Evolutionary conservation across 2,888 invertebrate species (phyloP), one percentile per base, ranked within the genome.

Genomic region (Macropis europaea): DNA sequence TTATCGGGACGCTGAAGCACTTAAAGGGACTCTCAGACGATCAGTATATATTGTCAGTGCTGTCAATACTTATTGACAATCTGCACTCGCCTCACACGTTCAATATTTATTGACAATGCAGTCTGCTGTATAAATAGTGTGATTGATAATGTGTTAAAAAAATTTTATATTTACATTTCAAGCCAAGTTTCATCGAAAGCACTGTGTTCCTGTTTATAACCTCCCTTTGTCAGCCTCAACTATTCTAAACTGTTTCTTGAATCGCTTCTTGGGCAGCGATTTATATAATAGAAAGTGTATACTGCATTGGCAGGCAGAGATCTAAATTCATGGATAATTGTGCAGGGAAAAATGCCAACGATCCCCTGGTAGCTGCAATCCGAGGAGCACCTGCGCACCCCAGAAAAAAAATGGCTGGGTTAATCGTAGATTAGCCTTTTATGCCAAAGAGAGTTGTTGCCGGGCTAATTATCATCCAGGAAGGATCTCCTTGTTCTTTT

Each of bases 371-470:
- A n/a, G 15, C 2, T 19, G 13, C 28, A 17, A 13, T 38, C 15
- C 43, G 56, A 17, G 42, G 34, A 50, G 34, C 43, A 43, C 32
- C 3, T 2, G 38, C 22, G 30, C n/a, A n/a, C n/a, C 13, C 2
- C 1, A 15, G 36, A 50, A 17, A 52, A 73, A 70, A 60, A 64
- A 61, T 57, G 9, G 50, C 40, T 30, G 26, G 70, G 70, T 73
- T 73, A 73, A 73, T 73, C 60, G 73, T 42, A 24, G 56, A 70
- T 73, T 70, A 70, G 60, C 64, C 73, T 66, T 64, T 71, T 60
- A 60, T 48, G 73, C 52, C 22, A 61, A 70, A 71, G 64, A 57
- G 71, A 70, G 52, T 61, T 50, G 68, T 52, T 68, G 38, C 45
- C 26, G 11, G 47, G 61, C 13, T 72, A 72, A 72, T 72, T 72